These are phyloP conservation scores for Lasioglossum malachurum DNA, from an alignment of 2,888 invertebrate species.

Conservation along the genomic window DNA sequence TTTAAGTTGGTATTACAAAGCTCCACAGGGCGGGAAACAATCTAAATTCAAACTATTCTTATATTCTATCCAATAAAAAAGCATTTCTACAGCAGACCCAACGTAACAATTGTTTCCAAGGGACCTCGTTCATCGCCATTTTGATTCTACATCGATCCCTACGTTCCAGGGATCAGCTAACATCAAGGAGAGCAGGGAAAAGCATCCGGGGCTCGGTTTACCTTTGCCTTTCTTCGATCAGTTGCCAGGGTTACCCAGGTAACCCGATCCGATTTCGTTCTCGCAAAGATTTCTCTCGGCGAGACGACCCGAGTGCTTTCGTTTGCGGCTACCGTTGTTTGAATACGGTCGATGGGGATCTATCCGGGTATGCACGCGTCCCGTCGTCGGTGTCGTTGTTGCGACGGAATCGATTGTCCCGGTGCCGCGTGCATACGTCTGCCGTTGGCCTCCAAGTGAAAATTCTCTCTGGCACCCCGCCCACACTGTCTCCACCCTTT, in stretches of 20 bases:
- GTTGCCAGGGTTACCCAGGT: constrained; percentile 55
- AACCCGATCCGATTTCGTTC: constrained; percentile 55
- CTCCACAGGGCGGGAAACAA: background rate
- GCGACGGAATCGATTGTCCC: constrained; percentile 48
- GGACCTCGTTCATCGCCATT: background rate
- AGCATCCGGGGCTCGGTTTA: background rate
- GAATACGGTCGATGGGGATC: constrained; percentile 39
- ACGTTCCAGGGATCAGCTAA: background rate
- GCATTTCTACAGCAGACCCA: background rate
- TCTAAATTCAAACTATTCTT: background rate
- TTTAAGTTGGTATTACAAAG: background rate
- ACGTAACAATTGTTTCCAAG: background rate
- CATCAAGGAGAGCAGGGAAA: background rate
- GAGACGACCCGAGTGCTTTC: constrained; percentile 45
- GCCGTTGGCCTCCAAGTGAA: background rate
- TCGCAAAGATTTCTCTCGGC: constrained; percentile 43
- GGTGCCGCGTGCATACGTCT: constrained; percentile 40
- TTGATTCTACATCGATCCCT: background rate
- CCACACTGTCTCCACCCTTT: background rate
- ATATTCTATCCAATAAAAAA: background rate
- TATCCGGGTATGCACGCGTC: constrained; percentile 19
- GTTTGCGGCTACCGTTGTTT: constrained; percentile 46
- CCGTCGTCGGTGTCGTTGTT: constrained; percentile 20
- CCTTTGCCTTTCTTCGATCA: background rate
- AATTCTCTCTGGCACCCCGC: background rate